Evolutionary conservation across 2,888 invertebrate species (phyloP).

Genomic region (Tyria jacobaeae): DNA sequence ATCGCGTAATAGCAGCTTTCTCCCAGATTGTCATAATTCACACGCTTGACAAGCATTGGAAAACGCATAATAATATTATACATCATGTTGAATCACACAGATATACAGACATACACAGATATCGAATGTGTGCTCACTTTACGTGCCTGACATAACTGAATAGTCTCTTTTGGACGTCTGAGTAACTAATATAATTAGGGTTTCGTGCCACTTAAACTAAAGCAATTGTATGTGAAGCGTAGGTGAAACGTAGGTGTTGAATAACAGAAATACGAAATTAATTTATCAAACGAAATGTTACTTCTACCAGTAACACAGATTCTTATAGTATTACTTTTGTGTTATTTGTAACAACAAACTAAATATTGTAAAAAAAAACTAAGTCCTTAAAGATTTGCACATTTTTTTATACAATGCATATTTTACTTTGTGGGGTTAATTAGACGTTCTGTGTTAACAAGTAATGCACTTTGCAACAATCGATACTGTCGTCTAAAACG

Average conservation of each 20-base stretch:
- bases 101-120: neutral
- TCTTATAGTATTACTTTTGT: too few relatives aligned
- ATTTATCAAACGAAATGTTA: too few relatives aligned
- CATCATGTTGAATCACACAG: neutral
- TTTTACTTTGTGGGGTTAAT: neutral
- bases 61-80: conserved; percentile 5
- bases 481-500: neutral
- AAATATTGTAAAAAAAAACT: too few relatives aligned
- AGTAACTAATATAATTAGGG: too few relatives aligned
- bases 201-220: too few relatives aligned
- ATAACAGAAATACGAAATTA: too few relatives aligned
- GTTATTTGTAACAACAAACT: neutral
- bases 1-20: conserved; percentile 2
- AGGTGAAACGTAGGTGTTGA: too few relatives aligned
- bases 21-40: conserved; percentile 19
- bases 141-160: too few relatives aligned
- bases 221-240: too few relatives aligned
- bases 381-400: neutral
- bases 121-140: too few relatives aligned
- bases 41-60: conserved; percentile 19
- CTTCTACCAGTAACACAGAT: too few relatives aligned
- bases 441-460: neutral
- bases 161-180: too few relatives aligned
- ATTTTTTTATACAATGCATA: neutral
- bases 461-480: neutral